phyloP scores from a whole-genome alignment of 2,888 invertebrate genomes.

The Sussaba pulchella region DNA sequence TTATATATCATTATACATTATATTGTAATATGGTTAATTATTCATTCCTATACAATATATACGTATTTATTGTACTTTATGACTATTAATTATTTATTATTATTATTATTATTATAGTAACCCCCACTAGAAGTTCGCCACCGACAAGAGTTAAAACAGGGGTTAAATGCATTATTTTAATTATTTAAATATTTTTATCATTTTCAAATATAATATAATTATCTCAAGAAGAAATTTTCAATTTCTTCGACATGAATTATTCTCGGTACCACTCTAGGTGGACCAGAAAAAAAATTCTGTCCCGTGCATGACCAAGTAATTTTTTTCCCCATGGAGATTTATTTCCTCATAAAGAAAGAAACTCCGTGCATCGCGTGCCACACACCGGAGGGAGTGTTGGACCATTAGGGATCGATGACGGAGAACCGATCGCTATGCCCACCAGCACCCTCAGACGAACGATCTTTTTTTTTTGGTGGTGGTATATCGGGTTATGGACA shows the following conservation, averaged over 20 bases:
- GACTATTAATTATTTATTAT: too few relatives aligned
- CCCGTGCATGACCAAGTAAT: not conserved
- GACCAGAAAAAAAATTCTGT: not conserved
- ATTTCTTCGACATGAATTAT: not conserved
- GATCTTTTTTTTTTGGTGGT: constrained; percentile 42
- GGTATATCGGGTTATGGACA: constrained; percentile 71
- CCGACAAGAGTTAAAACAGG: too few relatives aligned
- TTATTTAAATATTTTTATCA: too few relatives aligned
- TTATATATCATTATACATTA: too few relatives aligned
- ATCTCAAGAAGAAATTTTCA: not conserved
- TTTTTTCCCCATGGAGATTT: not conserved
- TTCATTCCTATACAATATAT: too few relatives aligned
- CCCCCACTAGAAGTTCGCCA: too few relatives aligned
- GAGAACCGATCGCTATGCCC: constrained; percentile 40
- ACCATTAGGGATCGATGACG: constrained; percentile 45
- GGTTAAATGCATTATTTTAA: too few relatives aligned
- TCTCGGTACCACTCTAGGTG: not conserved
- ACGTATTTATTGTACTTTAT: too few relatives aligned
- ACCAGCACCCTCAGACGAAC: constrained; percentile 1
- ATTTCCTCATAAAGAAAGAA: not conserved
- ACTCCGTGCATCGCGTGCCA: constrained; percentile 17
- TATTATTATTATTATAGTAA: too few relatives aligned
- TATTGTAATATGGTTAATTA: too few relatives aligned
- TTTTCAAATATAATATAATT: too few relatives aligned
- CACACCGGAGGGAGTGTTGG: constrained; percentile 26